Conservation (phyloP, 1,140 invertebrate genomes). For the Armadillidium nasatum region DNA sequence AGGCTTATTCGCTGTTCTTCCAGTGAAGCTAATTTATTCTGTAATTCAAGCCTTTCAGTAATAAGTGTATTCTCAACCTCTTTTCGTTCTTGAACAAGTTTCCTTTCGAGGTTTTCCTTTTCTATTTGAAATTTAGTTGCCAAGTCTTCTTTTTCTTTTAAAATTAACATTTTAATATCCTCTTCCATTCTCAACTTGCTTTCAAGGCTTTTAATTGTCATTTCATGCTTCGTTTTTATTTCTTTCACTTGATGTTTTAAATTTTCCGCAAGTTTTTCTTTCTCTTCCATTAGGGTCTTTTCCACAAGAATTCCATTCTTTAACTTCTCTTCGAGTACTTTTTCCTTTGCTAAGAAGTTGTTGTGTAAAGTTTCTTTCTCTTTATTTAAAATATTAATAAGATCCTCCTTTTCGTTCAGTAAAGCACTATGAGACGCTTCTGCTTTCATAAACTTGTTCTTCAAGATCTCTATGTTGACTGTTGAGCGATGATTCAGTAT, state of each 20-base stretch:
- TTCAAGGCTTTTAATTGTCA: not conserved
- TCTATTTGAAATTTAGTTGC: not conserved
- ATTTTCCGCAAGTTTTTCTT: not conserved
- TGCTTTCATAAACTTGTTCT: too few relatives aligned
- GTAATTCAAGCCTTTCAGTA: not conserved
- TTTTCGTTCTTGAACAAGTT: not conserved
- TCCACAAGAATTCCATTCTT: not conserved
- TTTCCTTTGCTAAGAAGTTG: too few relatives aligned
- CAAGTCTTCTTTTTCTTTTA: not conserved
- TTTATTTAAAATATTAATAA: too few relatives aligned
- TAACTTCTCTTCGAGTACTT: not conserved
- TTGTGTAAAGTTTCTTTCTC: too few relatives aligned
- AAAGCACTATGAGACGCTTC: too few relatives aligned
- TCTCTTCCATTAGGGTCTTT: not conserved
- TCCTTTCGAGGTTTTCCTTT: not conserved
- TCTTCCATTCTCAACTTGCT: not conserved
- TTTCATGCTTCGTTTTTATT: not conserved
- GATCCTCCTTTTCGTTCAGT: too few relatives aligned
- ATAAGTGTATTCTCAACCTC: not conserved
- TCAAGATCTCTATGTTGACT: too few relatives aligned
- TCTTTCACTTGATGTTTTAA: not conserved
- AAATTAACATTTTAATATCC: not conserved
- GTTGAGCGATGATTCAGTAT: too few relatives aligned
- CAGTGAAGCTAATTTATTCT: not conserved
- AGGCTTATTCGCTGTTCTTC: not conserved